Evolutionary conservation across 64 coral and sea anemone species (phyloP).

Genomic region (Stylophora pistillata): DNA sequence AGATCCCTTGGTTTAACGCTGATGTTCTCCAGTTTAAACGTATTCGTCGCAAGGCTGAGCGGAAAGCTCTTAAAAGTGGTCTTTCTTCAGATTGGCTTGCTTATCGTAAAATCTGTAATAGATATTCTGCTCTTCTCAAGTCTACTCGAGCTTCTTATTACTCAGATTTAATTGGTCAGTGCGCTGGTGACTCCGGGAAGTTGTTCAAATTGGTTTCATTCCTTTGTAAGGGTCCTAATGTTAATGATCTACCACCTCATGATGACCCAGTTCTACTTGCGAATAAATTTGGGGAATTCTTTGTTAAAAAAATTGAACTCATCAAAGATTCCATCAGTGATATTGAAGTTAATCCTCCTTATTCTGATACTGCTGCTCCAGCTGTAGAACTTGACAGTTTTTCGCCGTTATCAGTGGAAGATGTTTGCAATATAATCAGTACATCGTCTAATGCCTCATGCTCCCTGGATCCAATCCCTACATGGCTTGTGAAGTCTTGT

Average conservation of each 20-base stretch:
- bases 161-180: constrained; percentile 2
- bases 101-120: background rate
- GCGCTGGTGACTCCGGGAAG: background rate
- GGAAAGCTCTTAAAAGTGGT: constrained; percentile 6
- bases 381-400: background rate
- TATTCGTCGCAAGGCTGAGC: background rate
- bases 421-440: background rate
- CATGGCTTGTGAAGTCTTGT: background rate
- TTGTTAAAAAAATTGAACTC: constrained; percentile 2
- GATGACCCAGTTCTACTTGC: background rate
- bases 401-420: background rate
- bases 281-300: constrained; percentile 18
- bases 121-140: background rate
- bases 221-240: too few species aligned
- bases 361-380: background rate
- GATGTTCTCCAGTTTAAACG: background rate
- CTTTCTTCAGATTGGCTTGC: background rate
- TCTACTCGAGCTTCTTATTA: constrained; percentile 1
- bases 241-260: too few species aligned
- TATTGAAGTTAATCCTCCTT: constrained; percentile 1
- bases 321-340: constrained; percentile 18
- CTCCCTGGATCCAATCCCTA: constrained; percentile 11
- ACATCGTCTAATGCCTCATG: constrained; percentile 26
- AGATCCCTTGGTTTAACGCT: background rate
- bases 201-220: too few species aligned